These are phyloP conservation scores for Carollia perspicillata DNA, from an alignment of 2,113 vertebrate species.

Conservation along the genomic window DNA sequence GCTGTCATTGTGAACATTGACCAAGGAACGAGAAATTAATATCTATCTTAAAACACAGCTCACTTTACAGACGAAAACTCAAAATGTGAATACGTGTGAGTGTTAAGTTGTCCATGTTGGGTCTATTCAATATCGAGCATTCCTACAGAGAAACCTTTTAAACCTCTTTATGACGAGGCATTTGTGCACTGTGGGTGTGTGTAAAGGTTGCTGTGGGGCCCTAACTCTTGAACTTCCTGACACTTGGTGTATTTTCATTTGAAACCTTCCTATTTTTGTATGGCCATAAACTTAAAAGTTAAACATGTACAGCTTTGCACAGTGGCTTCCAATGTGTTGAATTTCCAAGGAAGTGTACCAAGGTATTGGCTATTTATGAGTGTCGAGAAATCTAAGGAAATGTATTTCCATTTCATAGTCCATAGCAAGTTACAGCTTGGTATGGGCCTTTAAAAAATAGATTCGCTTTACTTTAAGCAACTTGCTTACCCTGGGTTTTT, in stretches of 20 bases:
- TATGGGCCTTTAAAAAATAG: slow-evolving; percentile 40
- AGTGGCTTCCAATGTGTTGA: slow-evolving; percentile 7
- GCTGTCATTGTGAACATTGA: neutral
- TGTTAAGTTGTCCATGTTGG: slow-evolving; percentile 9
- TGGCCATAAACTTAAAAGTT: slow-evolving; percentile 28
- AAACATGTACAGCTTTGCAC: neutral
- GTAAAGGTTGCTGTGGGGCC: slow-evolving; percentile 11
- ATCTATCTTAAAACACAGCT: slow-evolving; percentile 35
- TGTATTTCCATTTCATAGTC: slow-evolving; percentile 54
- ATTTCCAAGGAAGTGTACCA: slow-evolving; percentile 33
- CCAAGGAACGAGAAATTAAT: slow-evolving; percentile 4
- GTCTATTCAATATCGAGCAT: slow-evolving; percentile 11
- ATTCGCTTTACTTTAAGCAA: slow-evolving; percentile 57
- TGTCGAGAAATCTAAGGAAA: slow-evolving; percentile 48
- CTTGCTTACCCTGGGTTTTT: neutral
- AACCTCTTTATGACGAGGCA: slow-evolving; percentile 43
- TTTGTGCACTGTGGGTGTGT: neutral
- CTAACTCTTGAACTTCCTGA: slow-evolving; percentile 69
- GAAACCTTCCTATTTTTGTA: slow-evolving; percentile 48
- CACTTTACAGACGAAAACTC: slow-evolving; percentile 36
- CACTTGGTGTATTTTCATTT: slow-evolving; percentile 48
- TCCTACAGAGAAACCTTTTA: slow-evolving; percentile 44
- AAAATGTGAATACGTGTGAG: neutral
- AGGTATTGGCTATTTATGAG: slow-evolving; percentile 46
- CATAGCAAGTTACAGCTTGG: slow-evolving; percentile 41